Conservation (phyloP, 2,113 vertebrate genomes). For the Isurus oxyrinchus region DNA sequence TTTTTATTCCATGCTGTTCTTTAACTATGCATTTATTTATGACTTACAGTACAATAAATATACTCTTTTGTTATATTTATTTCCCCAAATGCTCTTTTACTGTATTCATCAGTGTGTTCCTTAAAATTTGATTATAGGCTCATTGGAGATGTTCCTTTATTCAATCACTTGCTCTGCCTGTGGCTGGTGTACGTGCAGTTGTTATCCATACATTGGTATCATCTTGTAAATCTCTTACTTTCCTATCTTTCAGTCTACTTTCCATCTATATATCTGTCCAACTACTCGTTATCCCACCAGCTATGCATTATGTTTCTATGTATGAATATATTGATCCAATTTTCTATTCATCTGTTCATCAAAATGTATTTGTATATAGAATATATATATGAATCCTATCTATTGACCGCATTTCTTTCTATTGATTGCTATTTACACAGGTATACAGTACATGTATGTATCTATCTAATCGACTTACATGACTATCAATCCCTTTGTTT, state of each 20-base stretch:
- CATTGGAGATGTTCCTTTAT: constrained; percentile 9
- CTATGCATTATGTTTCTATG: neutral
- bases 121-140: constrained; percentile 12
- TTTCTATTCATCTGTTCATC: neutral
- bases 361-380: constrained; percentile 16
- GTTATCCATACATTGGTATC: neutral
- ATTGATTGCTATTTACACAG: constrained; percentile 28
- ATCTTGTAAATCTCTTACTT: constrained; percentile 17
- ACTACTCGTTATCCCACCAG: neutral
- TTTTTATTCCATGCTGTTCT: neutral
- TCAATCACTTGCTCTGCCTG: neutral
- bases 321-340: constrained; percentile 1
- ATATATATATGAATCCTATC: neutral
- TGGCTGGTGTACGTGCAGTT: neutral
- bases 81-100: constrained; percentile 1
- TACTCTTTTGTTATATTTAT: constrained; percentile 9
- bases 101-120: constrained; percentile 1
- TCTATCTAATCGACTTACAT: constrained; percentile 3
- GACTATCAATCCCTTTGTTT: constrained; percentile 7
- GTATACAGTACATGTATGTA: constrained; percentile 8
- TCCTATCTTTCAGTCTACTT: neutral
- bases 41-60: neutral
- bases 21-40: neutral
- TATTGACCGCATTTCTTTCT: neutral
- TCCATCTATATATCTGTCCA: neutral